These are phyloP conservation scores for Bubo scandiacus DNA, from an alignment of 2,113 vertebrate species.

Conservation along the genomic window DNA sequence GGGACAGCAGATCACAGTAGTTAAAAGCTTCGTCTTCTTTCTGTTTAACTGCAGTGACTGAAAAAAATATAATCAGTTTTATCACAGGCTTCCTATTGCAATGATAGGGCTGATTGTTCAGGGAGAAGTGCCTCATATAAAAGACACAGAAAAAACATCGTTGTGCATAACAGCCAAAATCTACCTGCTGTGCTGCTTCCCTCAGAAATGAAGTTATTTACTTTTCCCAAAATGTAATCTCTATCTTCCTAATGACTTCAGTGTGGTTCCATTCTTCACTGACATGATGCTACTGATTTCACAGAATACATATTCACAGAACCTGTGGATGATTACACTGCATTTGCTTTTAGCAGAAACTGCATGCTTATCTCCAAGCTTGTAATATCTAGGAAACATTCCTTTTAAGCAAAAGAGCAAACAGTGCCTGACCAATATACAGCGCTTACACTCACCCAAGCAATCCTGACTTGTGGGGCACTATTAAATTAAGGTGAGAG, in stretches of 20 bases:
- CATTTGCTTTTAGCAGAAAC: neutral
- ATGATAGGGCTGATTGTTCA: neutral
- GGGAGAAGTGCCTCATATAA: neutral
- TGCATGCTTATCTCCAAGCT: neutral
- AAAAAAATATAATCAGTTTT: neutral
- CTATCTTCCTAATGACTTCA: neutral
- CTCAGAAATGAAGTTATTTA: neutral
- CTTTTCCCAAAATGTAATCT: neutral
- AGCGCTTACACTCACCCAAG: neutral
- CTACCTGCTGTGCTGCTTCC: neutral
- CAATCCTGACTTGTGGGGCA: neutral
- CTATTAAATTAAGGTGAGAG: neutral
- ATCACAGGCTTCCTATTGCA: neutral
- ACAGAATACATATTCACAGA: neutral
- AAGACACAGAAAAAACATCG: neutral
- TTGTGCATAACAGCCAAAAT: neutral
- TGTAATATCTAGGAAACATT: neutral
- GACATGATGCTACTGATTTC: neutral
- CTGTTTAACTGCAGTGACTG: neutral
- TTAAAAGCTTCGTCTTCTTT: neutral
- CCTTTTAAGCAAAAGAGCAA: neutral
- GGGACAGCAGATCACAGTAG: neutral
- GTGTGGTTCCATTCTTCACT: neutral
- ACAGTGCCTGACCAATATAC: neutral
- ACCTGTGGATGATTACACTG: neutral